A percentile compares a stretch with the other conserved stretches of the same genome.
Conservation (phyloP, 2,888 invertebrate species). For the Bombyx huttoni region DNA sequence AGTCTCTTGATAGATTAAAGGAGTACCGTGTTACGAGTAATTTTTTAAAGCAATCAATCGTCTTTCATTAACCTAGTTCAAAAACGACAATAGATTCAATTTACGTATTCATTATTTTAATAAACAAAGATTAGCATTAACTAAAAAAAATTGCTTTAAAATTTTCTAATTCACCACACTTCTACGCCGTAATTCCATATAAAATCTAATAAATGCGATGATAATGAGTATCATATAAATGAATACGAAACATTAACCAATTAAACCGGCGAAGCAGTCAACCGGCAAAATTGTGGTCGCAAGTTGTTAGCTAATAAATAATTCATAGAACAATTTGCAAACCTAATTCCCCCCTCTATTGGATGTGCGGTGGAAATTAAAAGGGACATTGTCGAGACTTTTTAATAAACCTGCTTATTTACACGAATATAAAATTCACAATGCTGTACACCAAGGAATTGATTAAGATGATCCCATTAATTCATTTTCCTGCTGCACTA, state of each 20-base stretch:
- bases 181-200: not conserved
- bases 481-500: no score
- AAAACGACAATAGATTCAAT: no score
- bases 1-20: no score
- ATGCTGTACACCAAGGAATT: not conserved
- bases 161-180: no score
- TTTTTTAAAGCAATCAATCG: no score
- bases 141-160: no score
- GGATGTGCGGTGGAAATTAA: not conserved
- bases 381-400: not conserved
- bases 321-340: conserved; percentile 4
- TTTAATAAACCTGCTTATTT: not conserved
- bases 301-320: conserved; percentile 3
- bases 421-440: not conserved
- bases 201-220: not conserved
- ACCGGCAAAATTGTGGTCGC: not conserved
- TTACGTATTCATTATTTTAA: no score
- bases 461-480: no score
- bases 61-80: no score
- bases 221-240: not conserved
- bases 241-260: not conserved
- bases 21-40: no score
- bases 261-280: not conserved
- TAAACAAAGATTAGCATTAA: no score
- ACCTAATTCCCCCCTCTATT: conserved; percentile 4